A percentile compares a stretch with the other conserved stretches of the same genome.
Evolutionary conservation across 2,888 invertebrate genomes (phyloP).

Genomic region (Phengaris alcon): DNA sequence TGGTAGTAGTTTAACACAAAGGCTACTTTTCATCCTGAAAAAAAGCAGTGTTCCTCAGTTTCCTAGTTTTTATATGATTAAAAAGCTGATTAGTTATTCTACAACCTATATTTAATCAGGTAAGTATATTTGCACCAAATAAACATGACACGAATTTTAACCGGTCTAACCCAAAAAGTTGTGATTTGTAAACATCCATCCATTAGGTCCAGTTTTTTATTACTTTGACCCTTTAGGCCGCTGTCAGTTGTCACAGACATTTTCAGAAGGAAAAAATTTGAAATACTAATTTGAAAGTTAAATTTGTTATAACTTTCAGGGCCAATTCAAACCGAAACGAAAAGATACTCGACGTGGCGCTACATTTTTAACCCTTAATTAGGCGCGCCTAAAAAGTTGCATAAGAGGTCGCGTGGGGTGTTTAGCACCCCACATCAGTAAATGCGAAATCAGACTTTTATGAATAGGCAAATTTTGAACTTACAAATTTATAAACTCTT

Average conservation of each 20-base stretch:
- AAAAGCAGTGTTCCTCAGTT: too few species aligned
- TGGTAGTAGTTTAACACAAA: too few species aligned
- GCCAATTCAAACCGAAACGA: not conserved
- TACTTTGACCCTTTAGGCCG: conserved; percentile 8
- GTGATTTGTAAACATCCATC: conserved; percentile 15
- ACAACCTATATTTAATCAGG: not conserved
- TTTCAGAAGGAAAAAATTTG: not conserved
- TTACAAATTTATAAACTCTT: not conserved
- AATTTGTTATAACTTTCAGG: not conserved
- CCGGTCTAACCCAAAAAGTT: not conserved
- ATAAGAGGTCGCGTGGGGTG: too few species aligned
- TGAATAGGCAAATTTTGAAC: not conserved
- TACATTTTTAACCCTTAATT: not conserved
- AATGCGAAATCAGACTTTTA: too few species aligned
- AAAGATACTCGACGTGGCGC: too few species aligned
- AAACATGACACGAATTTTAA: conserved; percentile 3
- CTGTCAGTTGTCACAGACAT: not conserved
- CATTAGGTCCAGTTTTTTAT: not conserved
- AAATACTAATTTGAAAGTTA: not conserved
- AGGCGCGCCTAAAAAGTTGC: too few species aligned
- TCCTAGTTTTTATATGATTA: too few species aligned
- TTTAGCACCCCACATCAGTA: too few species aligned
- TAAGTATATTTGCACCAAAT: not conserved
- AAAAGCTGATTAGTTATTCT: not conserved
- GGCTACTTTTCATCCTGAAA: too few species aligned